phyloP scores from a whole-genome alignment of 1,140 invertebrate genomes.

The Protaetia brevitarsis region DNA sequence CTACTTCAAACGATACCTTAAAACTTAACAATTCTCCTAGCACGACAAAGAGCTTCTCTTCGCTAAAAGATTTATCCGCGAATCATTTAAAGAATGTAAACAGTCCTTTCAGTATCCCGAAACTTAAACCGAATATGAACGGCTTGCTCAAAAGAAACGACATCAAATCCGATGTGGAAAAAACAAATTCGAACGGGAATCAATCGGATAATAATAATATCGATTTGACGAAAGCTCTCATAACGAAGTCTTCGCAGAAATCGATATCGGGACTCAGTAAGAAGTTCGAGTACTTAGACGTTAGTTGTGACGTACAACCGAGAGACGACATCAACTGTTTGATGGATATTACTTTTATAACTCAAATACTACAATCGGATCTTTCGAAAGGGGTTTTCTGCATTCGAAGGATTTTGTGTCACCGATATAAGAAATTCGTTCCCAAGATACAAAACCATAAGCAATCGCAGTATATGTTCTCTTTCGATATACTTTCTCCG shows the following conservation, averaged over 20 bases:
- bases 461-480: slow-evolving; percentile 46
- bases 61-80: slow-evolving; percentile 31
- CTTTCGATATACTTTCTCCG: slow-evolving; percentile 61
- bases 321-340: slow-evolving; percentile 30
- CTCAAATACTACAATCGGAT: slow-evolving; percentile 5
- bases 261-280: slow-evolving; percentile 2
- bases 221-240: slow-evolving; percentile 1
- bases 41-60: slow-evolving; percentile 16
- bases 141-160: background rate
- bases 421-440: slow-evolving; percentile 34
- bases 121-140: slow-evolving; percentile 24
- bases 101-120: background rate
- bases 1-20: background rate
- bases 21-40: background rate
- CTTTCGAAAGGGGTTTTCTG: slow-evolving; percentile 43
- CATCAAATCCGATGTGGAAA: background rate
- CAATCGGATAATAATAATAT: background rate
- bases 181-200: background rate
- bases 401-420: slow-evolving; percentile 54
- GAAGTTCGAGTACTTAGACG: slow-evolving; percentile 39
- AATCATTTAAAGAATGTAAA: slow-evolving; percentile 35
- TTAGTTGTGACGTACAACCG: slow-evolving; percentile 33
- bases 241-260: background rate
- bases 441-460: slow-evolving; percentile 5
- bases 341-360: slow-evolving; percentile 43